Conservation (phyloP, 1,140 invertebrate genomes). For the Temnothorax curvispinosus region DNA sequence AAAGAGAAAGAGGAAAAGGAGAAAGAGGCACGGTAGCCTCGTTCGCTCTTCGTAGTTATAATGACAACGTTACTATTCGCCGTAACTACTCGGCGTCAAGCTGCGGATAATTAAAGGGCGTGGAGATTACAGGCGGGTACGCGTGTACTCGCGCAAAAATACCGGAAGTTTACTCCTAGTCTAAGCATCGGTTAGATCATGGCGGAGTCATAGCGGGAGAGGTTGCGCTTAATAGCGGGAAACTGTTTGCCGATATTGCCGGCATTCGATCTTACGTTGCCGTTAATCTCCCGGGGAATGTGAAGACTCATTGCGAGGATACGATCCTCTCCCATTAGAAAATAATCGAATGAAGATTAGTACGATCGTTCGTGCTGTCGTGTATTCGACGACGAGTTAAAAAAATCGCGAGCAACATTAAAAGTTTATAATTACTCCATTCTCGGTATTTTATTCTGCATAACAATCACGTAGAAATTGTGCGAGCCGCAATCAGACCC, state of each 20-base stretch:
- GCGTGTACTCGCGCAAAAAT: constrained; percentile 43
- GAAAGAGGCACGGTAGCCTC: constrained; percentile 41
- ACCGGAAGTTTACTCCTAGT: constrained; percentile 51
- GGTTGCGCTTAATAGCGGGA: constrained; percentile 42
- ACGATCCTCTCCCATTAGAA: constrained; percentile 7
- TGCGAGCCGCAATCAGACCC: background rate
- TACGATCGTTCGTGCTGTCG: background rate
- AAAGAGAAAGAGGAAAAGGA: background rate
- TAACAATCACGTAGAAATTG: background rate
- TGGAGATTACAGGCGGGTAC: constrained; percentile 59
- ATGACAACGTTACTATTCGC: constrained; percentile 64
- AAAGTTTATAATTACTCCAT: background rate
- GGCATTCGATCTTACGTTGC: constrained; percentile 31
- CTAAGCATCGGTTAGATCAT: constrained; percentile 13
- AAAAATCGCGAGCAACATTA: background rate
- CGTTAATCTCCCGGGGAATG: constrained; percentile 49
- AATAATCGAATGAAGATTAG: constrained; percentile 13
- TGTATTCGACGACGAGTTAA: background rate
- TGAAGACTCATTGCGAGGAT: constrained; percentile 37
- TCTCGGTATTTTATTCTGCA: background rate
- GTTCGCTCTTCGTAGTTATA: constrained; percentile 49
- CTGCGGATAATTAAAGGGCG: constrained; percentile 72
- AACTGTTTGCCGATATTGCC: constrained; percentile 50
- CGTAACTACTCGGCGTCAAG: constrained; percentile 47
- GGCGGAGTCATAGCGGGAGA: constrained; percentile 12